Evolutionary conservation across 2,888 invertebrate genomes (phyloP), one percentile per base, ranked within the genome.

Genomic region (Coleophora flavipennella): DNA sequence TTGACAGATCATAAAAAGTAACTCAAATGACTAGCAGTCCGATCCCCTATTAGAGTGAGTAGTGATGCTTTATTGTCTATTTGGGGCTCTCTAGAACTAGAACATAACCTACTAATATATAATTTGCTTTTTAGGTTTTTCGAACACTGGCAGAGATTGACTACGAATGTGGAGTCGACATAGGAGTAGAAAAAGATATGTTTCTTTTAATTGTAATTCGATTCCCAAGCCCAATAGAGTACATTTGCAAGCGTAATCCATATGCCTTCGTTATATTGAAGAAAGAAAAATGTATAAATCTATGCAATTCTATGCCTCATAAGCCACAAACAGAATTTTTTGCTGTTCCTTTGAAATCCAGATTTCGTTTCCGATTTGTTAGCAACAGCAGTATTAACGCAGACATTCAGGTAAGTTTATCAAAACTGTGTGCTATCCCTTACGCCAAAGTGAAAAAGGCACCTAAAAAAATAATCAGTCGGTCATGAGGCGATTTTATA

Each of bases 361-460:
- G 55, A 0, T 76, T 76, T 41, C 55, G 68, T 7, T 72, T 83
- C 26, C 57, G 63, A 25, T 83, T 76, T 39, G 41, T 71, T 26
- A 77, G 77, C 46, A 81, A 83, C 40, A 80, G 75, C 60, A 80
- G 77, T 42, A 61, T 80, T 14, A 83, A 81, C 48, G 42, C 63
- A 2, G 77, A 79, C 44, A 65, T 81, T 43, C 66, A 70, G 29
- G 83, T 80, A 48, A 64, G n/a, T n/a, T n/a, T n/a, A n/a, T n/a
- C n/a, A n/a, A n/a, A n/a, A n/a, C n/a, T n/a, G n/a, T n/a, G n/a
- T n/a, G n/a, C n/a, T n/a, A n/a, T n/a, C n/a, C n/a, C n/a, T n/a
- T n/a, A n/a, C n/a, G n/a, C n/a, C n/a, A n/a, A n/a, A n/a, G n/a
- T n/a, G n/a, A n/a, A n/a, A n/a, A n/a, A n/a, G n/a, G n/a, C n/a